A percentile compares a stretch with the other conserved stretches of the same genome.
Evolutionary conservation across 2,888 invertebrate genomes (phyloP).

Genomic region (Chydorus sphaericus): DNA sequence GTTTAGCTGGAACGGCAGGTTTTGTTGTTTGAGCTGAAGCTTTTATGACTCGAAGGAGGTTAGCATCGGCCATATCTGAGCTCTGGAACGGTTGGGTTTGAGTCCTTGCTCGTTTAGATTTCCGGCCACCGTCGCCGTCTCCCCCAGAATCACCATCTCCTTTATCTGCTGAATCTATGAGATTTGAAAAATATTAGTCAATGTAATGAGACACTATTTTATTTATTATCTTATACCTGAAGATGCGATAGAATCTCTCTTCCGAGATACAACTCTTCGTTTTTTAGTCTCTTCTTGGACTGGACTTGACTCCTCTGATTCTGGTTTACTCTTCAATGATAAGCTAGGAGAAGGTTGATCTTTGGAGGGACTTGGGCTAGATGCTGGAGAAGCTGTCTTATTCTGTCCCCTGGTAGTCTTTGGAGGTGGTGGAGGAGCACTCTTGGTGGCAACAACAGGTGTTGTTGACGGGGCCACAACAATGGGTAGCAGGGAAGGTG

Average conservation of each 20-base stretch:
- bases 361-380: neutral
- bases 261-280: neutral
- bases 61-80: conserved; percentile 60
- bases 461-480: neutral
- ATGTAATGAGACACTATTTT: neutral
- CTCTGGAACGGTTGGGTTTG: conserved; percentile 70
- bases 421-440: conserved; percentile 33
- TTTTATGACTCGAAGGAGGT: conserved; percentile 52
- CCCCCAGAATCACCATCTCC: neutral
- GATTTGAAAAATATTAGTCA: neutral
- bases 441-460: conserved; percentile 14
- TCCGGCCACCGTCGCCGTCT: conserved; percentile 27
- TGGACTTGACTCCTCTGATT: conserved; percentile 1
- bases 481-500: neutral
- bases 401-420: conserved; percentile 25
- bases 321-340: conserved; percentile 4
- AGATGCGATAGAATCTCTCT: neutral
- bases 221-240: neutral
- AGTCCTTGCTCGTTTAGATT: conserved; percentile 40
- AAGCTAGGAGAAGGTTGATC: neutral
- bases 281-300: conserved; percentile 1
- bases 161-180: neutral
- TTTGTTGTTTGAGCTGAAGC: conserved; percentile 25
- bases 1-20: conserved; percentile 27
- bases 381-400: neutral